These are phyloP conservation scores for Drosophila pegasa DNA, from an alignment of 2,888 invertebrate genomes.

Conservation along the genomic window DNA sequence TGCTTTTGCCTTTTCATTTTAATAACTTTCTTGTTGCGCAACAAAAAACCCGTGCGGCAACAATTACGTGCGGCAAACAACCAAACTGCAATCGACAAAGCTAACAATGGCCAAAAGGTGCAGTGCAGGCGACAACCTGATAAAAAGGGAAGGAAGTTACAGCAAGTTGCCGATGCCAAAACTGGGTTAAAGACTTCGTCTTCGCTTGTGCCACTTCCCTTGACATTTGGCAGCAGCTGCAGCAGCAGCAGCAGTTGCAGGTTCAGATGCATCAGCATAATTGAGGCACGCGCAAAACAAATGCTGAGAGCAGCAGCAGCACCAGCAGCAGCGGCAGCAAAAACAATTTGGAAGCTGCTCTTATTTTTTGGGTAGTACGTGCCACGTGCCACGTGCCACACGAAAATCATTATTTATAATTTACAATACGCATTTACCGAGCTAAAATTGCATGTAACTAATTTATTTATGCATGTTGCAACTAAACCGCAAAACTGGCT, in stretches of 20 bases:
- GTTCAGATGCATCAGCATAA: slow-evolving; percentile 57
- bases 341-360: slow-evolving; percentile 8
- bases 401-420: slow-evolving; percentile 47
- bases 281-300: slow-evolving; percentile 68
- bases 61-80: slow-evolving; percentile 77
- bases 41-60: slow-evolving; percentile 70
- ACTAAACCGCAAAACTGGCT: slow-evolving; percentile 46
- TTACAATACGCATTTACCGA: slow-evolving; percentile 60
- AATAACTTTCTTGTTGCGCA: slow-evolving; percentile 65
- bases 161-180: slow-evolving; percentile 39
- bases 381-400: slow-evolving; percentile 19
- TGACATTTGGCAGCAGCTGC: slow-evolving; percentile 64
- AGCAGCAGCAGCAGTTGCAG: slow-evolving; percentile 2
- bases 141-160: slow-evolving; percentile 5
- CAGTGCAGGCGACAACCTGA: background rate
- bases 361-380: background rate
- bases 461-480: slow-evolving; percentile 61
- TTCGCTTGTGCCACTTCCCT: slow-evolving; percentile 55
- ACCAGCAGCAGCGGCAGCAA: slow-evolving; percentile 5
- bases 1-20: slow-evolving; percentile 72
- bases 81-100: slow-evolving; percentile 62
- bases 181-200: slow-evolving; percentile 73
- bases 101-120: slow-evolving; percentile 50
- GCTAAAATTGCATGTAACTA: slow-evolving; percentile 58
- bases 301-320: slow-evolving; percentile 19